These are phyloP conservation scores for Caenorhabditis uteleia DNA, from an alignment of 2,888 invertebrate genomes.

Conservation along the genomic window DNA sequence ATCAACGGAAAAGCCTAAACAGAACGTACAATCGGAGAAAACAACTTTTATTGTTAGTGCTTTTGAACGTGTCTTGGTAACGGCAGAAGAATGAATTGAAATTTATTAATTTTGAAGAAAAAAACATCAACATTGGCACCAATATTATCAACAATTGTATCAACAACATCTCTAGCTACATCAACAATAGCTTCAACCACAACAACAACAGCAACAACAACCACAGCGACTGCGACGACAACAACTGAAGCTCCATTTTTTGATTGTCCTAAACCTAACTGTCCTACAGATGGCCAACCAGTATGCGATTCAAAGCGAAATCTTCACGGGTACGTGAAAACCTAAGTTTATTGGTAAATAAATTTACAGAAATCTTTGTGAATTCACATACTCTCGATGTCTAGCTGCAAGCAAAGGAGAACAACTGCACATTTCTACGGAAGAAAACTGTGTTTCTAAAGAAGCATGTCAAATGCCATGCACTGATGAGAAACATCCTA, in stretches of 20 bases:
- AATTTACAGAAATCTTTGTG: slow-evolving; percentile 41
- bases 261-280: slow-evolving; percentile 54
- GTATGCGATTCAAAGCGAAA: slow-evolving; percentile 47
- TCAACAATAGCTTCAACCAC: slow-evolving; percentile 2
- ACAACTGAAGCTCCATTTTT: slow-evolving; percentile 22
- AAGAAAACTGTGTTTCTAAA: slow-evolving; percentile 40
- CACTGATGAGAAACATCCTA: slow-evolving; percentile 29
- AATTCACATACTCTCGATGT: slow-evolving; percentile 62
- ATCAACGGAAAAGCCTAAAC: background rate
- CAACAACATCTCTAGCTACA: background rate
- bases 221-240: slow-evolving; percentile 2
- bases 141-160: background rate
- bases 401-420: slow-evolving; percentile 57
- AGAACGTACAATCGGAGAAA: slow-evolving; percentile 13
- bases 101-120: too few species aligned
- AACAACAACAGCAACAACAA: background rate
- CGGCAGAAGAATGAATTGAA: too few species aligned
- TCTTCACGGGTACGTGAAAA: slow-evolving; percentile 33
- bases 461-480: slow-evolving; percentile 41
- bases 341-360: background rate
- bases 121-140: too few species aligned
- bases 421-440: slow-evolving; percentile 30
- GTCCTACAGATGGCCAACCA: slow-evolving; percentile 42
- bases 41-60: slow-evolving; percentile 36
- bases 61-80: slow-evolving; percentile 13